Base-by-base conservation (phyloP, 2,888 invertebrate species). In the Synergus umbraculus region DNA sequence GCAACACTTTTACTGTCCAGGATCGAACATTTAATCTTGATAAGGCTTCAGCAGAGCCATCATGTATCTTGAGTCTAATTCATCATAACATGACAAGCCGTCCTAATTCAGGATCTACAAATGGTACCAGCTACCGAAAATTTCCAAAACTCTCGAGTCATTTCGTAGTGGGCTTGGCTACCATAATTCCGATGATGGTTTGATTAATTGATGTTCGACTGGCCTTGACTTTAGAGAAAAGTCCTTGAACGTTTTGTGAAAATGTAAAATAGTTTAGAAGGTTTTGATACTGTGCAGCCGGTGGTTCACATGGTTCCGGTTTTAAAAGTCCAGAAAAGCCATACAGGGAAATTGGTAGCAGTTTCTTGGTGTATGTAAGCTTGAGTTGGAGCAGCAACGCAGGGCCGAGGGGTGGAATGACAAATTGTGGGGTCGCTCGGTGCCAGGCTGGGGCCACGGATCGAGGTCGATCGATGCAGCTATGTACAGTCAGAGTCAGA, bases 401-500 rank as follows among this genome's bases (percentile, higher is more conserved):
- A 54, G 77, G 81, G 76, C 82, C 44, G 79, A 82, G 81, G 83
- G 84, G 82, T 83, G 81, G 86, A 86, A 86, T 85, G 87, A 86
- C 86, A 84, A 82, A 73, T 82, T 82, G 83, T 85, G 87, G 86
- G 84, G 85, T 84, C 85, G 83, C 83, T 86, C 86, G 86, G 87
- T 88, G 88, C 88, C 87, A 87, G 87, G 88, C 86, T 85, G 87
- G 85, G 86, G 87, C 87, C 86, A 82, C 87, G 89, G 89, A 92
- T 92, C 90, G 91, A 87, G 92, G 92, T 88, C 92, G 91, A 91
- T 92, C 92, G 92, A 92, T 92, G 90, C 89, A 92, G 92, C 92
- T 89, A 85, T 86, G 87, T 87, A 86, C 85, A 83, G 86, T 85
- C 86, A 84, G 84, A 85, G 83, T 84, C 88, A 85, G 84, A 86